These are phyloP conservation scores for Drosophila buzzatii DNA, from an alignment of 2,888 invertebrate genomes.

Conservation along the genomic window DNA sequence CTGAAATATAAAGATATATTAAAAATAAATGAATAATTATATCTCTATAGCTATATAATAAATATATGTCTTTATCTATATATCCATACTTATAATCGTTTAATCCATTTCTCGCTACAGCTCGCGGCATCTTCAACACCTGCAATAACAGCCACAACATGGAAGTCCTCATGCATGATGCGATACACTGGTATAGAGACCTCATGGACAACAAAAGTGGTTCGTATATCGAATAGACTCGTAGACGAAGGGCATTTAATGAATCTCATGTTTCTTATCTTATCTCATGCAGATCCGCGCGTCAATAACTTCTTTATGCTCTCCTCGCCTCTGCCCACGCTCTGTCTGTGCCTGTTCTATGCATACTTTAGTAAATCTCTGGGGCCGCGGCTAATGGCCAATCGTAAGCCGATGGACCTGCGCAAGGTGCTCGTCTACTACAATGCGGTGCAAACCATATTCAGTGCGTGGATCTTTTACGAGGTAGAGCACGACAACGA, in stretches of 20 bases:
- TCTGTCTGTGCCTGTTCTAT: conserved; percentile 93
- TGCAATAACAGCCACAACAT: conserved; percentile 61
- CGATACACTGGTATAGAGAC: conserved; percentile 88
- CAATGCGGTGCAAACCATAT: conserved; percentile 95
- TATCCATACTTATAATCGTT: background rate
- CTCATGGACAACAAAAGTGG: conserved; percentile 91
- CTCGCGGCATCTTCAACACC: conserved; percentile 2
- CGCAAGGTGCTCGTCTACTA: conserved; percentile 92
- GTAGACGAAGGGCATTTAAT: background rate
- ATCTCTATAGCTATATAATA: background rate
- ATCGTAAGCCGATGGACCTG: conserved; percentile 94
- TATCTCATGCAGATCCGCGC: conserved; percentile 91
- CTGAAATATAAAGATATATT: too few species aligned
- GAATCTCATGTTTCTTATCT: background rate
- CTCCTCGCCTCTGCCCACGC: conserved; percentile 94
- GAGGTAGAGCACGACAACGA: conserved; percentile 88
- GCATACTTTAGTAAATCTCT: conserved; percentile 92
- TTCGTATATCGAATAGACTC: conserved; percentile 84
- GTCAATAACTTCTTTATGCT: conserved; percentile 96
- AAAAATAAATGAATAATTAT: background rate
- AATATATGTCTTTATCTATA: background rate
- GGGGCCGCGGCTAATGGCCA: conserved; percentile 95
- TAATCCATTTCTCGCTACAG: background rate
- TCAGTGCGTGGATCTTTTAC: conserved; percentile 96
- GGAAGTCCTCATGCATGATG: conserved; percentile 82